Base-by-base conservation (phyloP, 1,140 invertebrate genomes). In the Micrasema minimum region DNA sequence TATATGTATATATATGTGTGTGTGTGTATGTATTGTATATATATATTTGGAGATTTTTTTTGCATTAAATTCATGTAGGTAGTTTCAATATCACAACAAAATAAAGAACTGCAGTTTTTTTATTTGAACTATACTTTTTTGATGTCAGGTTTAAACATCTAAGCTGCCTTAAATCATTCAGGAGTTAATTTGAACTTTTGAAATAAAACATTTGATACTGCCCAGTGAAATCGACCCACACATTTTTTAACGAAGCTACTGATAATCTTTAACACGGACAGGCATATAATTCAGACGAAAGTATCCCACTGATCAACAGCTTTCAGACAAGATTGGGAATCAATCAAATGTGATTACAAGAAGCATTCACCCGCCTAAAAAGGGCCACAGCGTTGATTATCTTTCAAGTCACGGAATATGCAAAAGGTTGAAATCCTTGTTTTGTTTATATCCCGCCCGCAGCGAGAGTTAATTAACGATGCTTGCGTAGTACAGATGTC, bases 381-480 rank as follows among this genome's bases (percentile, higher is more conserved):
- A 31, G 26, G 26, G 26, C 2, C 7, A 31, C 26, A 31, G 7
- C 26, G 7, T 31, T 31, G 3, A 31, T 31, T 31, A 31, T 7
- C 7, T 31, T 7, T 31, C 26, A 31, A 31, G 26, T 31, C 26
- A 31, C 26, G 26, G 26, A 31, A 46, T 46, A 46, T 46, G n/a
- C 43, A 16, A 16, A 12, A 55, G 26, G 23, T 31, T 55, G 51
- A 22, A 37, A 31, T 55, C 4, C 26, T n/a, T 55, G 20, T 20
- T 55, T n/a, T 55, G 20, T 20, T 55, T 23, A 12, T 55, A 20
- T 23, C 26, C 51, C 51, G 20, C n/a, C 31, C n/a, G 55, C 31
- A 20, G 55, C 14, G 16, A 38, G 55, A 59, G 55, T 59, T 59
- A 59, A 59, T 59, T 59, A 59, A 59, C 22, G n/a, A 14, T 7